Percentiles rank a stretch among this genome's conserved stretches.
phyloP scores from a whole-genome alignment of 1,140 invertebrate genomes.

The Muscidifurax raptorellus region DNA sequence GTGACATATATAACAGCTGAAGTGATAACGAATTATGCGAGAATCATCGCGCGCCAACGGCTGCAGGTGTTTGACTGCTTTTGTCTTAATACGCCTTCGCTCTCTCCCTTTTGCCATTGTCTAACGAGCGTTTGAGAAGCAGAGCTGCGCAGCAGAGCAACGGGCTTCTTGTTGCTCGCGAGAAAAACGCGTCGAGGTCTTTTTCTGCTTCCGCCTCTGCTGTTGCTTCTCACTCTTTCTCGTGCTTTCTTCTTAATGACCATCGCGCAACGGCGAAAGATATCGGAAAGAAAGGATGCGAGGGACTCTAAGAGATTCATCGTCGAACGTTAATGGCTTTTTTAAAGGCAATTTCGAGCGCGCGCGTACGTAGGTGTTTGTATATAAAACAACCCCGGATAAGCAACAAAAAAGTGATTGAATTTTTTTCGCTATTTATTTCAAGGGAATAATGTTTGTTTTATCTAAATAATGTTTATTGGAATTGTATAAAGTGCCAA shows the following conservation, averaged over 20 bases:
- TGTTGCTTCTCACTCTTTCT: neutral
- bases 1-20: neutral
- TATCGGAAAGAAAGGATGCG: conserved; percentile 37
- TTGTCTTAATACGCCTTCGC: conserved; percentile 3
- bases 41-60: conserved; percentile 45
- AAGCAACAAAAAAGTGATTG: conserved; percentile 27
- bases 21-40: conserved; percentile 49
- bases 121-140: conserved; percentile 53
- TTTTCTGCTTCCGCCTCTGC: conserved; percentile 32
- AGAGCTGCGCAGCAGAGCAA: neutral
- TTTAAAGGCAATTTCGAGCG: conserved; percentile 43
- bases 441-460: neutral
- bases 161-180: neutral
- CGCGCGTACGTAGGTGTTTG: conserved; percentile 29
- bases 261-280: neutral
- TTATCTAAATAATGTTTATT: no score
- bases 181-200: conserved; percentile 6
- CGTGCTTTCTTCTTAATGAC: conserved; percentile 40
- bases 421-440: conserved; percentile 21
- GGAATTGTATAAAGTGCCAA: no score
- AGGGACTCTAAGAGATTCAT: conserved; percentile 39
- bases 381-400: conserved; percentile 4
- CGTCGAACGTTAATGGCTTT: conserved; percentile 40
- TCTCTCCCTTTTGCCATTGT: conserved; percentile 16
- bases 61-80: conserved; percentile 46